A percentile compares a stretch with the other conserved stretches of the same genome.
These are phyloP conservation scores for Pseudococcus jackbeardsleyi DNA, from an alignment of 2,888 invertebrate genomes.

Conservation along the genomic window DNA sequence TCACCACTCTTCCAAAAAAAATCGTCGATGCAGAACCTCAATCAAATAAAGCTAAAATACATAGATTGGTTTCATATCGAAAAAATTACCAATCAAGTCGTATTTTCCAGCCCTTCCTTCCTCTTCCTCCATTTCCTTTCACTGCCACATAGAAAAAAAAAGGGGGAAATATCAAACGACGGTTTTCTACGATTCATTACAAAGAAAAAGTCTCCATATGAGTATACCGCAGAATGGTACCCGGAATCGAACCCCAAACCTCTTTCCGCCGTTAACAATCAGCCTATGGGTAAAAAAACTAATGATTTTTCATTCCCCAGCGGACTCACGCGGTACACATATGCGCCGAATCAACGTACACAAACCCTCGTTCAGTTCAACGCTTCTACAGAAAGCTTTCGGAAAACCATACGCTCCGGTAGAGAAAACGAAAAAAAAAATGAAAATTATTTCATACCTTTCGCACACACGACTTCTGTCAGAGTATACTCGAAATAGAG, in stretches of 20 bases:
- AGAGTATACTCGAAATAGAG: neutral
- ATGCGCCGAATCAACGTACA: neutral
- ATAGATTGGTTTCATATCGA: no score
- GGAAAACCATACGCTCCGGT: neutral
- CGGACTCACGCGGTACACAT: neutral
- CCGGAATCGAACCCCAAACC: neutral
- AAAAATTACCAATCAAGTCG: no score
- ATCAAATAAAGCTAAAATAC: no score
- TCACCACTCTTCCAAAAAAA: no score
- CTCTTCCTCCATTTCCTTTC: no score
- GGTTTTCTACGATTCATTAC: neutral
- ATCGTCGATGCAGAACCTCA: no score
- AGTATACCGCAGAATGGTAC: neutral
- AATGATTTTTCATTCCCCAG: conserved; percentile 6
- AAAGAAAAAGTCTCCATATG: neutral
- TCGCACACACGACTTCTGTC: neutral
- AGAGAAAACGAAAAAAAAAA: neutral
- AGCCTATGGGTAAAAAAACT: neutral
- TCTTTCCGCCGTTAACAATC: neutral
- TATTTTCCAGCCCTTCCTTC: no score
- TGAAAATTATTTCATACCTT: conserved; percentile 10
- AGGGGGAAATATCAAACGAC: neutral
- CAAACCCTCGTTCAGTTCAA: neutral
- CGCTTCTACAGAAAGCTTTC: neutral
- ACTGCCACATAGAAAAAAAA: no score